Evolutionary conservation across 2,888 invertebrate species (phyloP).

Genomic region (Plusia festucae): DNA sequence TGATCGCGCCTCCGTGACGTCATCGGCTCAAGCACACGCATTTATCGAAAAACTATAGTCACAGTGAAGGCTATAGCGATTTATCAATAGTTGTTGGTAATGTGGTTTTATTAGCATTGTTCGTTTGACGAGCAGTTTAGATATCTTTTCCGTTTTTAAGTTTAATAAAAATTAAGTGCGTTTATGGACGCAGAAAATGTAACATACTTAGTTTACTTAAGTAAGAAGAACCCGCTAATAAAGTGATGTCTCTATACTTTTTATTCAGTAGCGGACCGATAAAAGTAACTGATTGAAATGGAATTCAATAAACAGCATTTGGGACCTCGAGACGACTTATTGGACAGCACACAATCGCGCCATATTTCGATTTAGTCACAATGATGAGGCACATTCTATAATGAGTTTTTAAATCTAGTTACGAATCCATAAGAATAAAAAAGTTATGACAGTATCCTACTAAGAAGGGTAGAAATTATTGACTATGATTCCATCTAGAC

Average conservation of each 20-base stretch:
- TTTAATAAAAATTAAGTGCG: neutral
- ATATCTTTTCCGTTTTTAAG: neutral
- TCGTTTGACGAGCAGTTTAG: neutral
- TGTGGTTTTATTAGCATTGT: conserved; percentile 17
- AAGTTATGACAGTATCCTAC: too few species aligned
- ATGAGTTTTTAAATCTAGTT: too few species aligned
- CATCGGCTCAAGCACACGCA: conserved; percentile 72
- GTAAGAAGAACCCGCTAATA: too few species aligned
- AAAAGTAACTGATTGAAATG: too few species aligned
- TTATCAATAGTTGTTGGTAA: conserved; percentile 37
- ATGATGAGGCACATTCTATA: neutral
- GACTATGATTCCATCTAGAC: too few species aligned
- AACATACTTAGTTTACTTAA: too few species aligned
- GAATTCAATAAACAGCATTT: too few species aligned
- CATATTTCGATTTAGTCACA: neutral
- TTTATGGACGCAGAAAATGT: too few species aligned
- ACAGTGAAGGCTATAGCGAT: conserved; percentile 67
- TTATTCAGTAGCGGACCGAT: too few species aligned
- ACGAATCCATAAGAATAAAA: too few species aligned
- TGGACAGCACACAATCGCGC: neutral
- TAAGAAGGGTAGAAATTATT: too few species aligned
- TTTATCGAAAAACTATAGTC: conserved; percentile 66
- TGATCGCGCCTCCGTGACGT: conserved; percentile 81
- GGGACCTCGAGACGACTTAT: neutral
- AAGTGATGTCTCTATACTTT: too few species aligned